Percentiles rank a stretch among this genome's conserved stretches.
phyloP scores from a whole-genome alignment of 2,113 vertebrate species.

The human region GRCh38 chr6:154964001-154964500 shows the following conservation, averaged over 20 bases:
- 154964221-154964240: not conserved
- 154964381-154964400: accelerated
- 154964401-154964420: accelerated
- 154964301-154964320: not conserved
- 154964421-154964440: accelerated
- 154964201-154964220: too few relatives aligned
- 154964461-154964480: not conserved
- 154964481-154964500: not conserved
- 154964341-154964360: not conserved
- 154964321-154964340: not conserved
- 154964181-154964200: too few relatives aligned
- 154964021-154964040: too few relatives aligned
- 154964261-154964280: not conserved
- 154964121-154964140: too few relatives aligned
- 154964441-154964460: not conserved
- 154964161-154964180: too few relatives aligned
- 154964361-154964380: not conserved
- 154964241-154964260: not conserved
- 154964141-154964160: too few relatives aligned
- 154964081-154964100: too few relatives aligned
- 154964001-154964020: too few relatives aligned
- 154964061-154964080: too few relatives aligned
- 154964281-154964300: not conserved
- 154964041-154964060: too few relatives aligned
- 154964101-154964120: too few relatives aligned